Evolutionary conservation across 2,113 vertebrate genomes (phyloP), one percentile per base, ranked within the genome.

Genomic region (Neogale vison): DNA sequence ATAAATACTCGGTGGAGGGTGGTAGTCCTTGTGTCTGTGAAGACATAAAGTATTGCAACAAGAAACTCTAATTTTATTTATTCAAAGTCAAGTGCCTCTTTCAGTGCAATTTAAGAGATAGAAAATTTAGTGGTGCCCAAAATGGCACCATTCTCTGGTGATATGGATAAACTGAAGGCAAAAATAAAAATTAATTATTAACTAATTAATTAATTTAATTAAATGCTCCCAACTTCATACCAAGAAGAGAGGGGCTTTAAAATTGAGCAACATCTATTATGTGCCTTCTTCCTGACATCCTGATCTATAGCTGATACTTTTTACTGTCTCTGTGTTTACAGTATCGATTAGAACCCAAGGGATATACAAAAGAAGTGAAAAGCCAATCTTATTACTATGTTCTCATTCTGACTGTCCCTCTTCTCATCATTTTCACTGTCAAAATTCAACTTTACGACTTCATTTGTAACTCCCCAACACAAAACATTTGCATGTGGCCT

Each of bases 41-140:
- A 93, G 34, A 26, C 18, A 88, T 96, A 72, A 95, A 93, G 9
- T 81, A 42, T 29, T 80, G 1, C 61, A 57, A 87, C n/a, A 93
- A 81, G 74, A 90, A 59, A 18, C 50, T 72, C 55, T 80, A 47
- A 89, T 80, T 80, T 97, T 90, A 74, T 80, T 23, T n/a, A 69
- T 45, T 95, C 15, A 50, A 52, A 69, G 31, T 83, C 86, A 87
- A 93, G 17, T 47, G 23, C 57, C 91, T 36, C 34, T 93, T 90
- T 77, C 74, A 90, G 2, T 82, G 57, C 3, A 29, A 39, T 45
- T 84, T 86, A 90, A 89, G 34, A 90, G 83, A 61, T 1, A 47
- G 26, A 86, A 90, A 21, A 45, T 65, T 81, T 77, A 86, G 0
- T 4, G 65, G 7, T 76, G 26, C 42, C 36, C 61, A 71, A 2